These are phyloP conservation scores for Exaiptasia diaphana DNA, from an alignment of 64 coral and sea anemone genomes.

Conservation along the genomic window DNA sequence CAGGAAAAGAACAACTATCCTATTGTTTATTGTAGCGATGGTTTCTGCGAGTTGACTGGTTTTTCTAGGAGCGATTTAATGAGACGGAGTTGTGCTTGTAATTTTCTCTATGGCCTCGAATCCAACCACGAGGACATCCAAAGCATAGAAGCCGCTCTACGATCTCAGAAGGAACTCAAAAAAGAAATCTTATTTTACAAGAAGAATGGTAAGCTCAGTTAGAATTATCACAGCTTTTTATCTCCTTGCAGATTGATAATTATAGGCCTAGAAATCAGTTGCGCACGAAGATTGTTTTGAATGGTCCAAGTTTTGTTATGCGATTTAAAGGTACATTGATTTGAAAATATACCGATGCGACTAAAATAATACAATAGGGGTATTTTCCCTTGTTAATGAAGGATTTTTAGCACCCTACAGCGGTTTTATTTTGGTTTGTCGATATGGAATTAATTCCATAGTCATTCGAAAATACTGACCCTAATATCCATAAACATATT, in stretches of 20 bases:
- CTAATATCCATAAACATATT: too few relatives aligned
- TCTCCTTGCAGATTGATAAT: not conserved
- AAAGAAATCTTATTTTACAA: conserved; percentile 92
- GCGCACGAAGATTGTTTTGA: not conserved
- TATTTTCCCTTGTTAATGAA: not conserved
- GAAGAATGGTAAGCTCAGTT: conserved; percentile 73
- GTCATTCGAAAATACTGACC: too few relatives aligned
- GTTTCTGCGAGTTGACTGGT: conserved; percentile 86
- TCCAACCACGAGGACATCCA: conserved; percentile 68
- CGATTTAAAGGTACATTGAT: conserved; percentile 9
- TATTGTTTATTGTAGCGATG: conserved; percentile 95
- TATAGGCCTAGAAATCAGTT: not conserved
- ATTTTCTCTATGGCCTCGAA: conserved; percentile 85
- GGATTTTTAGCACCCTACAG: not conserved
- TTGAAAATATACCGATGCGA: conserved; percentile 2
- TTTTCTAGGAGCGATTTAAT: conserved; percentile 83
- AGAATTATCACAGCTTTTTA: not conserved
- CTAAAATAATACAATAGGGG: not conserved
- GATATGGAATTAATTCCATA: too few relatives aligned
- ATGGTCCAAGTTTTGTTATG: not conserved
- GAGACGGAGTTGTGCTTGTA: conserved; percentile 77
- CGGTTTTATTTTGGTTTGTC: not conserved
- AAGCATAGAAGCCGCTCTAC: conserved; percentile 73
- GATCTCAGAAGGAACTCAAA: conserved; percentile 70
- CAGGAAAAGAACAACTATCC: conserved; percentile 90